A percentile compares a stretch with the other conserved stretches of the same genome.
These are phyloP conservation scores for Drosophila conformis DNA, from an alignment of 2,888 invertebrate genomes.

Conservation along the genomic window DNA sequence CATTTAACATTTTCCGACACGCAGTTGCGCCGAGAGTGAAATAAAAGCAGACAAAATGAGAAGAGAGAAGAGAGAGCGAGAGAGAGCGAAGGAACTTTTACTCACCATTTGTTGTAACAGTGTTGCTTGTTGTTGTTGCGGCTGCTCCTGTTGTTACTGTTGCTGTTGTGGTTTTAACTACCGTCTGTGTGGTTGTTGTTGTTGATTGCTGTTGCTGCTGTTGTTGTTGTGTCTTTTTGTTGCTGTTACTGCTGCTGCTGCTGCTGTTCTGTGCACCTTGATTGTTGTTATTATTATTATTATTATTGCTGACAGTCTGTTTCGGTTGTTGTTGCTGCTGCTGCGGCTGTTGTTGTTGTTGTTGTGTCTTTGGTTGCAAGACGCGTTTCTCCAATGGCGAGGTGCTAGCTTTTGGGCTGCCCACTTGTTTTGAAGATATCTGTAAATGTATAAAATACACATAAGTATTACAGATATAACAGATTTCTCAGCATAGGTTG, in stretches of 20 bases:
- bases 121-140: slow-evolving; percentile 16
- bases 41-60: slow-evolving; percentile 7
- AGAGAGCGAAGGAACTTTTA: slow-evolving; percentile 18
- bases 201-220: slow-evolving; percentile 27
- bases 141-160: slow-evolving; percentile 21
- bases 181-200: slow-evolving; percentile 25
- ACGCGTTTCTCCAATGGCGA: slow-evolving; percentile 88
- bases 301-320: slow-evolving; percentile 57
- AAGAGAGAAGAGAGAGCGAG: slow-evolving; percentile 4
- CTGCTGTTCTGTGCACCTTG: slow-evolving; percentile 62
- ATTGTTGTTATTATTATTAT: slow-evolving; percentile 62
- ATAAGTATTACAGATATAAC: not conserved
- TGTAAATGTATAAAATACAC: slow-evolving; percentile 32
- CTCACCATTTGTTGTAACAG: slow-evolving; percentile 75
- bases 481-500: not conserved
- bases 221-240: slow-evolving; percentile 43
- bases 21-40: slow-evolving; percentile 54
- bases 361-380: slow-evolving; percentile 88
- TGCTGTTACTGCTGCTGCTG: slow-evolving; percentile 49
- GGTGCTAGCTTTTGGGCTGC: slow-evolving; percentile 83
- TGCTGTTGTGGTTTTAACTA: slow-evolving; percentile 24
- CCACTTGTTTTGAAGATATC: slow-evolving; percentile 85
- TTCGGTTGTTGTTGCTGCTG: slow-evolving; percentile 56
- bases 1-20: slow-evolving; percentile 36
- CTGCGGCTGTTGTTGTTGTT: slow-evolving; percentile 50